A percentile compares a stretch with the other conserved stretches of the same genome.
phyloP scores from a whole-genome alignment of 2,888 invertebrate genomes.

The Hypena proboscidalis region DNA sequence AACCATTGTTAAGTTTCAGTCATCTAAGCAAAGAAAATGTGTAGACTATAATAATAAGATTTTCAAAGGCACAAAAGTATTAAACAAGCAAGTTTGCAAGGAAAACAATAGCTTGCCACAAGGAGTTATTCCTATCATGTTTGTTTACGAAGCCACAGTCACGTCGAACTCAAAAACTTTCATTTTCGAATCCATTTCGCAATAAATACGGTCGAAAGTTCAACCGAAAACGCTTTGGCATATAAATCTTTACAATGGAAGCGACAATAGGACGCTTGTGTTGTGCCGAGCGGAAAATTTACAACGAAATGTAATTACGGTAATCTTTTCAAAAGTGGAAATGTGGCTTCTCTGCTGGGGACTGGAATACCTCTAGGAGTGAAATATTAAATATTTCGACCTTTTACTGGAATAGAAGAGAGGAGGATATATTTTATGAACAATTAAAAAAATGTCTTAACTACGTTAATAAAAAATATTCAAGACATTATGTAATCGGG shows the following conservation, averaged over 20 bases:
- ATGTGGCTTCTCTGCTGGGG: conserved; percentile 14
- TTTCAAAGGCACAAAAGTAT: neutral
- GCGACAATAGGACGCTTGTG: conserved; percentile 45
- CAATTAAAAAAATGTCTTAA: too few species aligned
- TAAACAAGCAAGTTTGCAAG: neutral
- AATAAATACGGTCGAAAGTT: conserved; percentile 33
- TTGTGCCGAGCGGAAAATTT: conserved; percentile 56
- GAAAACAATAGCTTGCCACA: conserved; percentile 1
- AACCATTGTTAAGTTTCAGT: too few species aligned
- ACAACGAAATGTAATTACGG: conserved; percentile 66
- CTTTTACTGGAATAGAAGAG: too few species aligned
- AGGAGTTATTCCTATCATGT: conserved; percentile 14
- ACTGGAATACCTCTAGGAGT: too few species aligned
- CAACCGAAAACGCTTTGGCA: conserved; percentile 34
- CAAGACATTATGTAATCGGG: too few species aligned
- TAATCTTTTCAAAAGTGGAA: conserved; percentile 49
- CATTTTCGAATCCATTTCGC: conserved; percentile 28
- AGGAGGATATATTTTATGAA: too few species aligned
- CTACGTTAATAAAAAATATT: too few species aligned
- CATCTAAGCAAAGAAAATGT: too few species aligned
- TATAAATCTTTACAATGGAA: conserved; percentile 43
- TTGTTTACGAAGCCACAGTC: conserved; percentile 19
- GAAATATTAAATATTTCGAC: too few species aligned
- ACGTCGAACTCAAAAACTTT: conserved; percentile 29
- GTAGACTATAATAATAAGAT: too few species aligned